phyloP scores from a whole-genome alignment of 2,888 invertebrate genomes.

The Platycheirus rosarum region DNA sequence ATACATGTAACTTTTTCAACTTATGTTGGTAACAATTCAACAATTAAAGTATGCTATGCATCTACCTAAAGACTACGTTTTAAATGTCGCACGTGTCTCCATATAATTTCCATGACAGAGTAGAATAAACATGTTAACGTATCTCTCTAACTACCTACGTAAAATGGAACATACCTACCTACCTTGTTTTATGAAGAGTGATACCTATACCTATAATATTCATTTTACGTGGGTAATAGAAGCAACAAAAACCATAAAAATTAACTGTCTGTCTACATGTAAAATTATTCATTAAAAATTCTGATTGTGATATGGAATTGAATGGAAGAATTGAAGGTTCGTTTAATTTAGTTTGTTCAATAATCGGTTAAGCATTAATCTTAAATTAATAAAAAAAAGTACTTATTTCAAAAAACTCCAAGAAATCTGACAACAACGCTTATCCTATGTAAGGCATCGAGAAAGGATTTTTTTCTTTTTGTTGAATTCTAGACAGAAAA shows the following conservation, averaged over 20 bases:
- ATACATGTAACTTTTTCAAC: too few relatives aligned
- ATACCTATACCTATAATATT: slow-evolving; percentile 1
- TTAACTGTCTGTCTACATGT: not conserved
- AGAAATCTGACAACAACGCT: slow-evolving; percentile 8
- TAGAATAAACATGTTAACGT: not conserved
- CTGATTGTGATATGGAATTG: slow-evolving; percentile 30
- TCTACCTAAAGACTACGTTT: not conserved
- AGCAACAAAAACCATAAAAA: not conserved
- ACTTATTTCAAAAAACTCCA: too few relatives aligned
- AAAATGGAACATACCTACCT: not conserved
- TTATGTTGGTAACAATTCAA: too few relatives aligned
- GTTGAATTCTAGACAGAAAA: not conserved
- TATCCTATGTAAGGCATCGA: not conserved
- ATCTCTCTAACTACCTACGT: not conserved
- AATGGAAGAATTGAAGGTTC: too few relatives aligned
- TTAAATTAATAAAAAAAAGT: not conserved
- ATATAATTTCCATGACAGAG: slow-evolving; percentile 22
- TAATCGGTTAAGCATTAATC: too few relatives aligned
- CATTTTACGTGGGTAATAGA: not conserved
- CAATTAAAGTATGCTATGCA: not conserved
- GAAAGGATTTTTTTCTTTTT: not conserved
- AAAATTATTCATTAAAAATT: not conserved
- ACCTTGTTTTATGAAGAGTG: not conserved
- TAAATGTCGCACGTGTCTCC: slow-evolving; percentile 10
- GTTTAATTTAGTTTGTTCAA: too few relatives aligned